A percentile compares a stretch with the other conserved stretches of the same genome.
Conservation (phyloP, 2,888 invertebrate species). For the Drosophila nigricruria region DNA sequence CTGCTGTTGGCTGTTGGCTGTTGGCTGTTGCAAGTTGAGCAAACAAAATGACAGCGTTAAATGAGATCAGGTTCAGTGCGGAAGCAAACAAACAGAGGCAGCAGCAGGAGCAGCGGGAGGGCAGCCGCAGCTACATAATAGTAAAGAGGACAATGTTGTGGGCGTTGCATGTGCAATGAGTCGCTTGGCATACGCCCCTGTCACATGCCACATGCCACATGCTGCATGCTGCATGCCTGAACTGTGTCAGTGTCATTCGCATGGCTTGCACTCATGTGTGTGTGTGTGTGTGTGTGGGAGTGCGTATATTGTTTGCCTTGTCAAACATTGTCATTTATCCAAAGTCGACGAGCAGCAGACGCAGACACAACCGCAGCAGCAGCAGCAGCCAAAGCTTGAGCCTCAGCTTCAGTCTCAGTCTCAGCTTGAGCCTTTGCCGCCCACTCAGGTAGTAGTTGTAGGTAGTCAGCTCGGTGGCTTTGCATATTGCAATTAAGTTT, state of each 20-base stretch:
- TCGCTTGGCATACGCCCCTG: conserved; percentile 15
- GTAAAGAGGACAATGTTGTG: conserved; percentile 38
- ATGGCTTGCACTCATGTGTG: conserved; percentile 31
- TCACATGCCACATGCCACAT: neutral
- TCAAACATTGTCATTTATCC: conserved; percentile 77
- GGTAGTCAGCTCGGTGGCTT: conserved; percentile 22
- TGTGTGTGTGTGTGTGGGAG: conserved; percentile 7
- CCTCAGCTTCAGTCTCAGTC: neutral
- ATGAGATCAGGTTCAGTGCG: conserved; percentile 70
- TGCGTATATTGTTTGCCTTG: conserved; percentile 68
- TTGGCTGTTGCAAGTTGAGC: conserved; percentile 46
- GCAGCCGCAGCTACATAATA: conserved; percentile 2
- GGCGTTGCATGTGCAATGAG: conserved; percentile 61
- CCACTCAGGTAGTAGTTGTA: neutral
- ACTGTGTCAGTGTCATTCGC: conserved; percentile 73
- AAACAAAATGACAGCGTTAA: conserved; percentile 67
- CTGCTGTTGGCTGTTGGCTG: conserved; percentile 16
- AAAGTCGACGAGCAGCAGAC: conserved; percentile 45
- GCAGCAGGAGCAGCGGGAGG: neutral
- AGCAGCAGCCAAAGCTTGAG: neutral
- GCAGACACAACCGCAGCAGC: neutral
- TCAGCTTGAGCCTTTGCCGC: too few relatives aligned
- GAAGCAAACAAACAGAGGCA: conserved; percentile 27
- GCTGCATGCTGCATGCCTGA: conserved; percentile 12
- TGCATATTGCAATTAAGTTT: conserved; percentile 76